Evolutionary conservation across 1,140 invertebrate species (phyloP), one percentile per base, ranked within the genome.

Genomic region (Ceratina japonica): DNA sequence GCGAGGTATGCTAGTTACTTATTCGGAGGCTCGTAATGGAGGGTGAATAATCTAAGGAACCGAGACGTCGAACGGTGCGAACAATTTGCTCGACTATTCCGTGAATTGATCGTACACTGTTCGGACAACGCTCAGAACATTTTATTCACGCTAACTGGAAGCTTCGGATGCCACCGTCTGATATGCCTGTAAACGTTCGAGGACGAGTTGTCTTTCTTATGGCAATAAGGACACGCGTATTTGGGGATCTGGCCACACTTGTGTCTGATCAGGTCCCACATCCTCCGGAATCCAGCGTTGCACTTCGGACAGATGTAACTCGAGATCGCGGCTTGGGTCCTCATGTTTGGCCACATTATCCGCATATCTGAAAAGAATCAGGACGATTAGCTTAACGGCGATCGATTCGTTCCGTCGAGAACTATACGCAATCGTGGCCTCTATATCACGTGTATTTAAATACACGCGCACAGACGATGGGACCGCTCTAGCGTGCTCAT

Each of bases 221-320:
- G 78, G 73, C 92, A 93, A 70, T 90, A 89, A 1, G 89, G 88
- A 86, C 93, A 94, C 22, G 81, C 84, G 82, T 91, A 93, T 78
- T 87, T 82, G 20, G 84, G 87, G 2, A 79, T 86, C 65, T 90
- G 87, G 27, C 88, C 90, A 71, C 91, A 92, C 65, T 90, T 90
- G 82, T 90, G 91, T 54, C 89, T 87, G 5, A 88, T 81, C 66
- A 92, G 82, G 69, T 92, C 86, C 93, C 93, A 90, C 92, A 93
- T 72, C 87, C 91, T 83, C 27, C 87, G 74, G 64, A 87, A 90
- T 31, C 87, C 86, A 16, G 84, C 82, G 77, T 87, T 79, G 84
- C 90, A 90, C 24, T 85, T 83, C 24, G 64, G 69, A 68, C 90
- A 91, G 75, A 90, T 72, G 73, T 85, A 89, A 71, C 79, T 86